phyloP scores from a whole-genome alignment of 2,113 vertebrate species.

The Porphyrio hochstetteri region DNA sequence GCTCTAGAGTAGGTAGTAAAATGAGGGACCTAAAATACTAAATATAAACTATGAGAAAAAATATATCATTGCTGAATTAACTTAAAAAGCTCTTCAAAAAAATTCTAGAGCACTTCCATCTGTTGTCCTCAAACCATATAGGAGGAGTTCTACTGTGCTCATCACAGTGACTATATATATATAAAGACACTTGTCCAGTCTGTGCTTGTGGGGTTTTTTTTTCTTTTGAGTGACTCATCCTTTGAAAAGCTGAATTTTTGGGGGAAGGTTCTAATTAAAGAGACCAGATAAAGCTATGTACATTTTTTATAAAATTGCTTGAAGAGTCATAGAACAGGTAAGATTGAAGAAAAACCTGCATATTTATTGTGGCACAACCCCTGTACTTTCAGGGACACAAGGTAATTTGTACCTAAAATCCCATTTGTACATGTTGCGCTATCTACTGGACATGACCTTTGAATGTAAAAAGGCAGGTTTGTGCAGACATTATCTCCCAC shows the following conservation, averaged over 20 bases:
- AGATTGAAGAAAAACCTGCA: not conserved
- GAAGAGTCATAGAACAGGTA: not conserved
- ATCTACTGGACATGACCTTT: constrained; percentile 48
- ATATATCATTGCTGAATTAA: not conserved
- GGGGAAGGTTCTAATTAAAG: not conserved
- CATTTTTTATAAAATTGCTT: not conserved
- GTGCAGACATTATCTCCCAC: constrained; percentile 29
- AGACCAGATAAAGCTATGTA: not conserved
- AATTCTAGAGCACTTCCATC: not conserved
- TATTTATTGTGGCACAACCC: not conserved
- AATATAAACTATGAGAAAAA: not conserved
- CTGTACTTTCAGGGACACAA: constrained; percentile 1
- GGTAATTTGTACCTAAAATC: constrained; percentile 41
- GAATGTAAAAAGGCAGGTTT: constrained; percentile 46
- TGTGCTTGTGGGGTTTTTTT: not conserved
- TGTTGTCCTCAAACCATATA: not conserved
- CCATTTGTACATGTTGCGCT: constrained; percentile 37
- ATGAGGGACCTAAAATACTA: not conserved
- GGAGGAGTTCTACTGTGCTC: not conserved
- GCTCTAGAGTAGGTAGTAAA: not conserved
- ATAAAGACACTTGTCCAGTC: not conserved
- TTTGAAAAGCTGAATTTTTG: not conserved
- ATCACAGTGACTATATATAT: not conserved
- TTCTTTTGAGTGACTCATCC: not conserved
- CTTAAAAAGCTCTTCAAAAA: constrained; percentile 4